These are phyloP conservation scores for Uria aalge DNA, from an alignment of 2,113 vertebrate genomes.

Conservation along the genomic window DNA sequence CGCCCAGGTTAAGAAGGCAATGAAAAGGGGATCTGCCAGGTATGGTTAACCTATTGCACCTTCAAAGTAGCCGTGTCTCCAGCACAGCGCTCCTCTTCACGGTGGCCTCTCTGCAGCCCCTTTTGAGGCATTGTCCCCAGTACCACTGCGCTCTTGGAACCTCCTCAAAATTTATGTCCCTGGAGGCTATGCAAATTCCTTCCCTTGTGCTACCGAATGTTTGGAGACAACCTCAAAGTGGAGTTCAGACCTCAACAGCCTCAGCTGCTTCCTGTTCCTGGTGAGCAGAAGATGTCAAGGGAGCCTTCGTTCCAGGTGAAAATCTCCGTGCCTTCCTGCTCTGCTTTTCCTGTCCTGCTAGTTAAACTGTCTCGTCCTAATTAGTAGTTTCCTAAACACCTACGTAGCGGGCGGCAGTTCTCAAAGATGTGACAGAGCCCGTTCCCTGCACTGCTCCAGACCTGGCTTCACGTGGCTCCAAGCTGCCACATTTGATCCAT, in stretches of 20 bases:
- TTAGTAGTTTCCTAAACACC: background rate
- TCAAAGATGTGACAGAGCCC: background rate
- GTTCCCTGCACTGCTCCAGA: background rate
- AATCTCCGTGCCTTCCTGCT: background rate
- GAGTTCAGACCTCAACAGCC: background rate
- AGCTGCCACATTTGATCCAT: background rate
- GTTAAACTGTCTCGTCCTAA: background rate
- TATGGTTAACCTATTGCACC: background rate
- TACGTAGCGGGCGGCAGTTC: background rate
- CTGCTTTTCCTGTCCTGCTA: background rate
- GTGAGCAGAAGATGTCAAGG: background rate
- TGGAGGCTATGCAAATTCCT: conserved; percentile 4
- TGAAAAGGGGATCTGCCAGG: background rate
- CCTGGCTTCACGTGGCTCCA: background rate
- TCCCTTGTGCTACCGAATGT: background rate
- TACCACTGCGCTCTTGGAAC: background rate
- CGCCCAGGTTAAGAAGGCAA: background rate
- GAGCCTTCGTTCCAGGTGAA: background rate
- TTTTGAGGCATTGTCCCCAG: background rate
- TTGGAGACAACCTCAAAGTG: conserved; percentile 4
- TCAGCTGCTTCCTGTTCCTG: background rate
- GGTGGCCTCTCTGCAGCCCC: background rate
- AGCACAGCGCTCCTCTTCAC: background rate
- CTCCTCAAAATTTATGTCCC: conserved; percentile 13
- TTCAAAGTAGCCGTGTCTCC: background rate